Percentiles rank a stretch among this genome's conserved stretches.
Evolutionary conservation across 2,113 vertebrate genomes (phyloP).

Genomic region (Caloenas nicobarica): DNA sequence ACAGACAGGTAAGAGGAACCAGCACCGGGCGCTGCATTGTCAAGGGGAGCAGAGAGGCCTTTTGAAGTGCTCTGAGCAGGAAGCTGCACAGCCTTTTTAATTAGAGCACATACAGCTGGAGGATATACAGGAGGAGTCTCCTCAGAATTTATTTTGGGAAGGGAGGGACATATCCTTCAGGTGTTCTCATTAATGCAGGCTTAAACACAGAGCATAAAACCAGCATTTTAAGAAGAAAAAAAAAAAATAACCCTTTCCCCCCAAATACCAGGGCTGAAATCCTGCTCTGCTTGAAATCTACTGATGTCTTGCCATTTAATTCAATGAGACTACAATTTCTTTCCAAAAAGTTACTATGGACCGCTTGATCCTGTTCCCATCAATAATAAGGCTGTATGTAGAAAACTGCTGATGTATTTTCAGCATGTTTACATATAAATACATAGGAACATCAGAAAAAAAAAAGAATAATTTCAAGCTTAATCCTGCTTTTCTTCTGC

Average conservation of each 20-base stretch:
- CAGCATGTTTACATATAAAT: conserved; percentile 47
- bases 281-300: conserved; percentile 4
- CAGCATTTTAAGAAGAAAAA: conserved; percentile 2
- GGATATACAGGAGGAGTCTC: conserved; percentile 69
- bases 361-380: conserved; percentile 46
- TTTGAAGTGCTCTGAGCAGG: conserved; percentile 82
- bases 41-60: conserved; percentile 65
- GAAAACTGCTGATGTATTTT: background rate
- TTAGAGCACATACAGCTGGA: conserved; percentile 77
- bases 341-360: background rate
- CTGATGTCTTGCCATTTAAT: conserved; percentile 56
- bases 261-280: conserved; percentile 1
- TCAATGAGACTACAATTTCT: background rate
- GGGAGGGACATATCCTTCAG: conserved; percentile 71
- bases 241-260: background rate
- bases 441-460: background rate
- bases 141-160: conserved; percentile 66
- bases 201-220: conserved; percentile 53
- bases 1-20: conserved; percentile 71
- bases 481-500: background rate
- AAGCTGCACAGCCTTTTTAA: conserved; percentile 80
- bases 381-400: background rate
- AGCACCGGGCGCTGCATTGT: conserved; percentile 46
- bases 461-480: background rate
- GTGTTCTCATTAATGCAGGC: conserved; percentile 69